Conservation (phyloP, 2,797 vertebrate species). For the Micromesistius poutassou region DNA sequence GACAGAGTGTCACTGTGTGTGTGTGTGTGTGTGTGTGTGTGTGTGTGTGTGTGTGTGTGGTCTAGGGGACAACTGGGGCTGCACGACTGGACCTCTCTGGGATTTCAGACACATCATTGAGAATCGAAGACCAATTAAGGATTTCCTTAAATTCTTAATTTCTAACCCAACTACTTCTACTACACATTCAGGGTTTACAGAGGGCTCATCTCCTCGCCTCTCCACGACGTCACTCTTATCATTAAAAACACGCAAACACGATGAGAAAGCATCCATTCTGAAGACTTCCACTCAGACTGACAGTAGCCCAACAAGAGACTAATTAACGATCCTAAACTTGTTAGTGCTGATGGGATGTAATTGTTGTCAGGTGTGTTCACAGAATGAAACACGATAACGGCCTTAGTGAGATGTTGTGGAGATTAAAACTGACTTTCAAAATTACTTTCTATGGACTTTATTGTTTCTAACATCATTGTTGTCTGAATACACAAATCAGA, state of each 20-base stretch:
- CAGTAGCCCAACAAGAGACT: conserved; percentile 46
- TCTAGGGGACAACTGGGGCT: conserved; percentile 51
- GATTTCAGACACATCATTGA: conserved; percentile 37
- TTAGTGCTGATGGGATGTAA: background rate
- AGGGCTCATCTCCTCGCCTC: no score
- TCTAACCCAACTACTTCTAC: conserved; percentile 32
- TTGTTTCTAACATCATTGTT: no score
- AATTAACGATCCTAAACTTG: conserved; percentile 62
- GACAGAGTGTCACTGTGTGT: conserved; percentile 46
- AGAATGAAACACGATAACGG: conserved; percentile 31
- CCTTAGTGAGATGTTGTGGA: conserved; percentile 6
- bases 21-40: conserved; percentile 53
- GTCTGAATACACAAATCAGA: no score
- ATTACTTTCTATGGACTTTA: no score
- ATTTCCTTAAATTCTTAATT: conserved; percentile 31
- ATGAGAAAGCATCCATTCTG: conserved; percentile 13
- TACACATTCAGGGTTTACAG: background rate
- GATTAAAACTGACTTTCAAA: no score
- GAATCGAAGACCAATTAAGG: conserved; percentile 10
- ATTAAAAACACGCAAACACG: background rate
- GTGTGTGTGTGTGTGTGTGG: conserved; percentile 54
- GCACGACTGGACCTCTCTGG: conserved; percentile 46
- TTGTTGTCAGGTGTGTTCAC: no score
- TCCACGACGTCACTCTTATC: background rate
- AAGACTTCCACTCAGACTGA: conserved; percentile 31